phyloP scores from a whole-genome alignment of 2,888 invertebrate genomes.

The Clusia tigrina region DNA sequence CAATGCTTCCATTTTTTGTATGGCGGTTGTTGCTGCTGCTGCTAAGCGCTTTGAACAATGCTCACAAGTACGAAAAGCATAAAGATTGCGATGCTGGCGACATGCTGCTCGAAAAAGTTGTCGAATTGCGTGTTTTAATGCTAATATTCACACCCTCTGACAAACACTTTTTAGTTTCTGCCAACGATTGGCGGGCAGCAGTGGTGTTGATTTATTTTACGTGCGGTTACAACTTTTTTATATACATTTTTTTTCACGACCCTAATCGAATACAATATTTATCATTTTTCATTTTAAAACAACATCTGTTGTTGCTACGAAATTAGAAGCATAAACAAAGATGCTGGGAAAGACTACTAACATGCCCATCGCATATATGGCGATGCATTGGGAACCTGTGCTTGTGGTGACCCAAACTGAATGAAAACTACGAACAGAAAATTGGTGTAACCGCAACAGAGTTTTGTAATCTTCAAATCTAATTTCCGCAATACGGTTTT shows the following conservation, averaged over 20 bases:
- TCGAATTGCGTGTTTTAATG: too few species aligned
- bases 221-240: constrained; percentile 39
- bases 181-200: constrained; percentile 2
- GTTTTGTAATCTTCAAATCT: constrained; percentile 24
- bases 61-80: neutral
- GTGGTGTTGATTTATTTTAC: constrained; percentile 39
- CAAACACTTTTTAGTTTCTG: neutral
- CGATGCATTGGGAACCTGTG: neutral
- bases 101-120: constrained; percentile 5
- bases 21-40: too few species aligned
- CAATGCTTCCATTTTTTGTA: neutral
- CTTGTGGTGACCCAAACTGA: neutral
- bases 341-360: constrained; percentile 18
- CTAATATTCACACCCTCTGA: too few species aligned
- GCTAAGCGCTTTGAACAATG: neutral
- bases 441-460: constrained; percentile 42
- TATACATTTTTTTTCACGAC: constrained; percentile 9
- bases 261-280: constrained; percentile 29
- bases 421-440: constrained; percentile 34
- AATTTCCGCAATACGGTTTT: constrained; percentile 3
- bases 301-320: constrained; percentile 51
- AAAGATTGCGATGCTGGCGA: neutral
- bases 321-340: constrained; percentile 46
- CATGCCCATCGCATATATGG: neutral
- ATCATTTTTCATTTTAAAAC: constrained; percentile 46